These are phyloP conservation scores for Hoplostethus atlanticus DNA, from an alignment of 2,797 vertebrate species.

Conservation along the genomic window DNA sequence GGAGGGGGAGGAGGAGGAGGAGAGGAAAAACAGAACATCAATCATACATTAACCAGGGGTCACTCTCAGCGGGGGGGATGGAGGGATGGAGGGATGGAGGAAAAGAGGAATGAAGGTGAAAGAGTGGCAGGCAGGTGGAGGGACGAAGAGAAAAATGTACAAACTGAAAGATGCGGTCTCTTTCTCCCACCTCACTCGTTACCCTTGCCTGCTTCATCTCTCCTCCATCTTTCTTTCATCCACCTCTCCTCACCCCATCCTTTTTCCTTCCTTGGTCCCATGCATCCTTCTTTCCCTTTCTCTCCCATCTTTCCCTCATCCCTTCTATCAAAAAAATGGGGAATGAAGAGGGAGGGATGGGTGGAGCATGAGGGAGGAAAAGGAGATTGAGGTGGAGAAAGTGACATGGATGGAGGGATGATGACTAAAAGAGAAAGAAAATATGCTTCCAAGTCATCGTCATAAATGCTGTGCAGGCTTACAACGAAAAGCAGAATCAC, in stretches of 20 bases:
- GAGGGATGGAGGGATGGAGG: slow-evolving; percentile 1
- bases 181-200: slow-evolving; percentile 24
- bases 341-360: not conserved
- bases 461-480: not conserved
- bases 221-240: not conserved
- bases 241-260: not conserved
- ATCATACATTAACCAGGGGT: slow-evolving; percentile 37
- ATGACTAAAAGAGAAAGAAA: not conserved
- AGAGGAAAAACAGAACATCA: slow-evolving; percentile 17
- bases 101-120: slow-evolving; percentile 18
- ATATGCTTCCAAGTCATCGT: not conserved
- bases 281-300: not conserved
- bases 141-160: not conserved
- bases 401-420: too few relatives aligned
- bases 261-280: not conserved
- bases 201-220: slow-evolving; percentile 11
- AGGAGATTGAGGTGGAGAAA: too few relatives aligned
- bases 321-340: not conserved
- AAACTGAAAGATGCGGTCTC: not conserved
- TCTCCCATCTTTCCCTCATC: slow-evolving; percentile 2
- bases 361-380: too few relatives aligned
- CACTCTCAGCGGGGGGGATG: slow-evolving; percentile 1
- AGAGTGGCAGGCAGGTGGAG: not conserved
- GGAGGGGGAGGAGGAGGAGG: not conserved
- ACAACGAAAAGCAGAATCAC: not conserved